Evolutionary conservation across 2,113 vertebrate genomes (phyloP), one percentile per base, ranked within the genome.

Genomic region (Corythaeola cristata): DNA sequence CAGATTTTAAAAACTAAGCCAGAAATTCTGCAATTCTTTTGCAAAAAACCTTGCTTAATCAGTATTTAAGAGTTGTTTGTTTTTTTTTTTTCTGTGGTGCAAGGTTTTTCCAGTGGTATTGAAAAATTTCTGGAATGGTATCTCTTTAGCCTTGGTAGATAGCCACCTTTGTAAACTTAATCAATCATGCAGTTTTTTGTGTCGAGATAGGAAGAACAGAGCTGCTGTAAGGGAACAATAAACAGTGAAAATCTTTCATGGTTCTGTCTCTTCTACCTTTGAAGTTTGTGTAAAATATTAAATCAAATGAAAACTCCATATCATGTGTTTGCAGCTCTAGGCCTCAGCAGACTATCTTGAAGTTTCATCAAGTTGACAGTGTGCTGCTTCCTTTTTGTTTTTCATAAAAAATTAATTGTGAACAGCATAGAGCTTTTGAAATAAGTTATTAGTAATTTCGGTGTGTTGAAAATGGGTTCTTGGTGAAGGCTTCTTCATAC

Each of bases 241-340:
- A 90, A 33, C 55, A 84, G 14, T 52, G 8, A 35, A 52, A 80
- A 23, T 52, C 33, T 67, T 66, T 44, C 6, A 14, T 22, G n/a
- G 30, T 62, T 95, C 28, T 81, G 7, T 77, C 27, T 85, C 55
- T 66, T 71, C 37, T 68, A 1, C 11, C 17, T 69, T 67, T 71
- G 63, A 82, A 86, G 8, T 66, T 53, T 79, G 23, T 59, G 20
- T 79, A 50, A 75, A 93, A 58, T 39, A 72, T n/a, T 53, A 60
- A 80, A 68, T 77, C 2, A 41, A 52, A 74, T 0, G 5, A 52
- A n/a, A 67, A 12, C 21, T 37, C n/a, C 1, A 0, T 30, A 13
- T 49, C 9, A 5, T 23, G 27, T 67, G 19, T 44, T 8, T 76
- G 59, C 50, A 72, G 26, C 67, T 64, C 33, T 55, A 62, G 77